Evolutionary conservation across 2,888 invertebrate genomes (phyloP).

Genomic region (Coecobrya sp.): DNA sequence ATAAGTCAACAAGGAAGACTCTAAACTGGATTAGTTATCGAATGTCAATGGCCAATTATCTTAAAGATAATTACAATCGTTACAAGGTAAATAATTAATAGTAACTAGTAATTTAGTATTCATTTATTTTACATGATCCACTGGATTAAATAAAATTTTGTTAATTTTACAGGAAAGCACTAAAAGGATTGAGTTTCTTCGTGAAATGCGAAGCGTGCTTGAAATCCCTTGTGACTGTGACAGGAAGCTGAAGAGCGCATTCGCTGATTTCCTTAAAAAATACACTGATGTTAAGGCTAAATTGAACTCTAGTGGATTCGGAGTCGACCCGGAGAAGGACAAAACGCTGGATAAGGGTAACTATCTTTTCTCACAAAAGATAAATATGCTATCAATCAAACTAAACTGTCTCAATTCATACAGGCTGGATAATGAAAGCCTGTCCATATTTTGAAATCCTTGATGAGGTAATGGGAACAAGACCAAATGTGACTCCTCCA

Average conservation of each 20-base stretch:
- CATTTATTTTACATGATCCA: too few species aligned
- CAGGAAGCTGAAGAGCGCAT: constrained; percentile 59
- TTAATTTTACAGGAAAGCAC: too few species aligned
- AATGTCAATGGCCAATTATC: too few species aligned
- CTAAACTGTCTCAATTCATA: not conserved
- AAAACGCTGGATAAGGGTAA: constrained; percentile 53
- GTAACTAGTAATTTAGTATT: too few species aligned
- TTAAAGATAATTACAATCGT: too few species aligned
- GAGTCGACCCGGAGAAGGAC: constrained; percentile 70
- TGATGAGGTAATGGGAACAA: constrained; percentile 69
- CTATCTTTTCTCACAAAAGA: not conserved
- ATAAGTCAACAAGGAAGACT: too few species aligned
- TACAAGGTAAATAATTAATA: too few species aligned
- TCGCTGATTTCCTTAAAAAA: constrained; percentile 34
- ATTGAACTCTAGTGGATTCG: constrained; percentile 73
- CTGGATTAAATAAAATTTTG: too few species aligned
- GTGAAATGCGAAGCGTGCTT: constrained; percentile 41
- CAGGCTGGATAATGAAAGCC: constrained; percentile 45
- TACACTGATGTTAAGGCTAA: constrained; percentile 56
- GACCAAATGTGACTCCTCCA: constrained; percentile 68
- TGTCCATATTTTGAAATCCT: constrained; percentile 71
- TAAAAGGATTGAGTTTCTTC: constrained; percentile 46
- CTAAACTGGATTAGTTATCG: too few species aligned
- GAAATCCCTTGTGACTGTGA: constrained; percentile 4
- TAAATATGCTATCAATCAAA: not conserved